phyloP scores from a whole-genome alignment of 2,888 invertebrate genomes.

The Nyleta sp. region DNA sequence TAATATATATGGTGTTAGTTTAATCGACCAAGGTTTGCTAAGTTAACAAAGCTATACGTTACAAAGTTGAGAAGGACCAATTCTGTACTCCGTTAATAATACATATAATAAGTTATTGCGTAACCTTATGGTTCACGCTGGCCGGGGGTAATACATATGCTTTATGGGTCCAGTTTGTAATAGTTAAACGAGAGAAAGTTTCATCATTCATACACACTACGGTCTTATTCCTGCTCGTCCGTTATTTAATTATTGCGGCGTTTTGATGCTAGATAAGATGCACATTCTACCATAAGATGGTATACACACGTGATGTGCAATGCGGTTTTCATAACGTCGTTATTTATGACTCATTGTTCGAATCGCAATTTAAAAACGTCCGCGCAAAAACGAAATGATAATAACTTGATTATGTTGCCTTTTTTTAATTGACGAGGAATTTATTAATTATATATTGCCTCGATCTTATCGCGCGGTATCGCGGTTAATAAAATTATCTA shows the following conservation, averaged over 20 bases:
- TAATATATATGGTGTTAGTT: slow-evolving; percentile 28
- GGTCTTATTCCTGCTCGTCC: slow-evolving; percentile 35
- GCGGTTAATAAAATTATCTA: slow-evolving; percentile 36
- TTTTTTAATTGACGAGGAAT: slow-evolving; percentile 35
- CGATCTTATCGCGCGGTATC: slow-evolving; percentile 17
- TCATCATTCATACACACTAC: slow-evolving; percentile 37
- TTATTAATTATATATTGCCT: slow-evolving; percentile 27
- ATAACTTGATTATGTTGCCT: slow-evolving; percentile 42
- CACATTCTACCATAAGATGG: slow-evolving; percentile 24
- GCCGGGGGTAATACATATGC: slow-evolving; percentile 26
- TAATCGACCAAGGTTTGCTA: slow-evolving; percentile 27
- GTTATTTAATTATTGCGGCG: slow-evolving; percentile 55
- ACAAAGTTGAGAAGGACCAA: slow-evolving; percentile 33
- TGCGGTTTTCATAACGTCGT: slow-evolving; percentile 46
- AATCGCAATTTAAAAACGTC: slow-evolving; percentile 30
- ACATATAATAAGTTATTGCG: slow-evolving; percentile 40
- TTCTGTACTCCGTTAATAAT: slow-evolving; percentile 39
- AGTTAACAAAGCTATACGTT: slow-evolving; percentile 34
- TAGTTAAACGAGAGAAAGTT: slow-evolving; percentile 55
- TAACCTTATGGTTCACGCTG: slow-evolving; percentile 34
- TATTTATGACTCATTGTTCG: slow-evolving; percentile 52
- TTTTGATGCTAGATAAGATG: slow-evolving; percentile 57
- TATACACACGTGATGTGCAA: slow-evolving; percentile 29
- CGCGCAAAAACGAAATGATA: slow-evolving; percentile 32
- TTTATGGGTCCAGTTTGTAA: slow-evolving; percentile 43